Base-by-base conservation (phyloP, 1,140 invertebrate genomes). In the Bacillus rossius region DNA sequence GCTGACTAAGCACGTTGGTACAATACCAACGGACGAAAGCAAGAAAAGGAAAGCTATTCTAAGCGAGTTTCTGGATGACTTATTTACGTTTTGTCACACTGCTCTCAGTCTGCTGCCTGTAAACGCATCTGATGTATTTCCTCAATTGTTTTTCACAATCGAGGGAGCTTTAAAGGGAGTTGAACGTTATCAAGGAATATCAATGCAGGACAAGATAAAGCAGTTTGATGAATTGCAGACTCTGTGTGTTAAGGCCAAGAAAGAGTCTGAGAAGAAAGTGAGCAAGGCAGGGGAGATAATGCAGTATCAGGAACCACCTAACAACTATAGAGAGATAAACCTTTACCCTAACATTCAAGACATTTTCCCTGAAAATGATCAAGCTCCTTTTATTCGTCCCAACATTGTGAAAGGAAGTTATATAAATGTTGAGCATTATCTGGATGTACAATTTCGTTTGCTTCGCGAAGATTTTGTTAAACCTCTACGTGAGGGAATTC, bases 391-490 rank as follows among this genome's bases (percentile, higher is more conserved):
- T 70, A 60, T 87, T 8, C 71, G 81, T 2, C 71, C 77, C 10
- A 88, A 86, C 67, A 80, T 83, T 41, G 66, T 80, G 0, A 62
- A 79, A 26, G 86, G 85, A 2, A 65, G 71, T 0, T 91, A 88
- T 69, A 62, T 72, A 5, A 72, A 79, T 67, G 73, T 82, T 0
- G 77, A 87, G 23, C 81, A 90, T 62, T 94, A 94, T 67, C 70
- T 94, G 10, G 87, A 91, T 65, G 77, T 85, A 0, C 90, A 93
- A 63, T 90, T 88, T 66, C 72, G 86, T 10, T 72, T 92, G 2
- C 69, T 93, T 19, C 69, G 86, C 10, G 88, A 92, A 74, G 90
- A 93, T 71, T 87, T 86, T 71, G 74, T 81, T 38, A 67, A 69
- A 1, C 84, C 85, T 2, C 64, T 88, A 38, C 64, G 82, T 7